Evolutionary conservation across 1,140 invertebrate species (phyloP), one percentile per base, ranked within the genome.

Genomic region (Neoseiulus cucumeris): DNA sequence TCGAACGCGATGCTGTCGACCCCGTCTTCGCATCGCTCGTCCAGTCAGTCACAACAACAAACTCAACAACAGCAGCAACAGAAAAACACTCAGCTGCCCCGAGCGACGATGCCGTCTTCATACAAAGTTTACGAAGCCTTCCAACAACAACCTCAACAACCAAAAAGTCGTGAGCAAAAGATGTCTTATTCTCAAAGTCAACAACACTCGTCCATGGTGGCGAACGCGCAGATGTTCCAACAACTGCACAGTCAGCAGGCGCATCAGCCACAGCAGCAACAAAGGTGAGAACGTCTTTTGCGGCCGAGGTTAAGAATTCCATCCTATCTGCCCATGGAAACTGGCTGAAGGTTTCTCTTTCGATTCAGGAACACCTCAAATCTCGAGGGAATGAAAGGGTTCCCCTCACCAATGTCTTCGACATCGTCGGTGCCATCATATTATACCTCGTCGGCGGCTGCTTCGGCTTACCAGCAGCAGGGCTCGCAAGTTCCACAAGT

Each of bases 331-430:
- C n/a, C n/a, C n/a, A n/a, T n/a, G n/a, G n/a, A n/a, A n/a, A n/a
- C n/a, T n/a, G n/a, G n/a, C n/a, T n/a, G n/a, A n/a, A n/a, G n/a
- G 42, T 44, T 44, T 44, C n/a, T 44, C n/a, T 44, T 44, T 44
- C n/a, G 12, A 44, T 44, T 6, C 51, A 59, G 51, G 33, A 59
- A 20, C 22, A 29, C 51, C 14, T n/a, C 51, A 1, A 59, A 59
- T 25, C 39, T 69, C 7, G 68, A 69, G 64, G 68, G 68, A 2
- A 69, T 69, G 68, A 69, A 69, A 65, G 66, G 66, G n/a, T 69
- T 69, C 64, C 66, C 68, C 12, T 69, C 67, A 14, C 66, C 68
- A 44, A 65, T 69, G 64, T 55, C 47, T 39, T 65, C 66, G 20
- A 17, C 51, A 17, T 20, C 51, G 33, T 29, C 14, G 2, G 33